Evolutionary conservation across 2,888 invertebrate genomes (phyloP).

Genomic region (Cosmorhoe ocellata): DNA sequence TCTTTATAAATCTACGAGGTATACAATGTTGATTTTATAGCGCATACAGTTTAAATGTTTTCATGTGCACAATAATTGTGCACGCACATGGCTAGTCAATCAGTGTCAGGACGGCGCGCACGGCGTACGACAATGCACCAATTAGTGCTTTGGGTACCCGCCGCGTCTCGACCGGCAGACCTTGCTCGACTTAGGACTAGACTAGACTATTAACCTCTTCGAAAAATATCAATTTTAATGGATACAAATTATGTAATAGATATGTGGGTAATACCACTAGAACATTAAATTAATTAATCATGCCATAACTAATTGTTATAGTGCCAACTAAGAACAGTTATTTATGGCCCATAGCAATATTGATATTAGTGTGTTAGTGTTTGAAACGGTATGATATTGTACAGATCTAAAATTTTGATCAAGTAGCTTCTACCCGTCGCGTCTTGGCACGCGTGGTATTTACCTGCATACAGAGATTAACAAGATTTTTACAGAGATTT

Average conservation of each 20-base stretch:
- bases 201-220: constrained; percentile 9
- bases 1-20: no score
- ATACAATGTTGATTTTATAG: neutral
- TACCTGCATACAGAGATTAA: no score
- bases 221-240: constrained; percentile 4
- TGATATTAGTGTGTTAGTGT: neutral
- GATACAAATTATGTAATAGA: neutral
- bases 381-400: neutral
- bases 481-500: no score
- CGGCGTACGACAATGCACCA: constrained; percentile 7
- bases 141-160: constrained; percentile 12
- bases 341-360: no score
- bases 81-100: constrained; percentile 46
- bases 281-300: constrained; percentile 4
- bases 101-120: constrained; percentile 18
- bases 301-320: neutral
- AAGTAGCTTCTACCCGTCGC: no score
- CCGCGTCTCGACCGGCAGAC: constrained; percentile 2
- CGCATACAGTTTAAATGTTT: constrained; percentile 1
- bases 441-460: no score
- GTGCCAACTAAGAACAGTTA: no score
- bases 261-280: neutral
- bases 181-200: constrained; percentile 11
- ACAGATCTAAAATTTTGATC: neutral
- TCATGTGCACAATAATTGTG: constrained; percentile 40